Conservation (phyloP, 2,888 invertebrate genomes). For the Clostera curtula region DNA sequence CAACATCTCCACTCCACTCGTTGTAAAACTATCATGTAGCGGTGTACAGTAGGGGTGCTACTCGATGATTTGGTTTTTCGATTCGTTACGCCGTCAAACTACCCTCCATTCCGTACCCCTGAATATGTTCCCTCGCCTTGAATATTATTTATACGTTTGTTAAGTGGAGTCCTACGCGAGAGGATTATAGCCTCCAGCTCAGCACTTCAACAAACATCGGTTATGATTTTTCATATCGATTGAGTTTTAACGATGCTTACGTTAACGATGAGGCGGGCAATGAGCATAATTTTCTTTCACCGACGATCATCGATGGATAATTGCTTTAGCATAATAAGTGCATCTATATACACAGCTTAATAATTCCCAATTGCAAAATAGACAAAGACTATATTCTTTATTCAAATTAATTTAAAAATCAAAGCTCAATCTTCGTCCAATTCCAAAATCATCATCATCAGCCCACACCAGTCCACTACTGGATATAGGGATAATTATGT, state of each 20-base stretch:
- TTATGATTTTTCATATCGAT: slow-evolving; percentile 64
- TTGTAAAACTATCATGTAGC: slow-evolving; percentile 69
- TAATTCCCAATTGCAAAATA: no score
- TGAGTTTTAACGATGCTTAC: slow-evolving; percentile 26
- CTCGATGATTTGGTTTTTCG: slow-evolving; percentile 76
- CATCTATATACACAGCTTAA: no score
- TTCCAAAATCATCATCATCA: no score
- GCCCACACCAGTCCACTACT: no score
- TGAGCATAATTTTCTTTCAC: no score
- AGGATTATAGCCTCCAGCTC: slow-evolving; percentile 67
- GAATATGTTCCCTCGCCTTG: slow-evolving; percentile 71
- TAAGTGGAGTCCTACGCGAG: slow-evolving; percentile 69
- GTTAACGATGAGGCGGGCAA: background rate
- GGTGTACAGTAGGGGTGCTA: slow-evolving; percentile 69
- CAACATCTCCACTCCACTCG: slow-evolving; percentile 35
- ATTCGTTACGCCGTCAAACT: slow-evolving; percentile 76
- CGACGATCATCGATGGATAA: no score
- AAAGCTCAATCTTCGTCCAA: no score
- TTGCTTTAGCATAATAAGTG: no score
- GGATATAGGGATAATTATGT: no score
- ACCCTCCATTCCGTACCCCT: slow-evolving; percentile 68
- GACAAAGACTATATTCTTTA: no score
- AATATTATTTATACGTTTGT: slow-evolving; percentile 76
- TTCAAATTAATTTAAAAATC: no score
- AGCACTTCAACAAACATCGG: slow-evolving; percentile 71